These are phyloP conservation scores for Indicator maculatus DNA, from an alignment of 2,113 vertebrate species.

Conservation along the genomic window DNA sequence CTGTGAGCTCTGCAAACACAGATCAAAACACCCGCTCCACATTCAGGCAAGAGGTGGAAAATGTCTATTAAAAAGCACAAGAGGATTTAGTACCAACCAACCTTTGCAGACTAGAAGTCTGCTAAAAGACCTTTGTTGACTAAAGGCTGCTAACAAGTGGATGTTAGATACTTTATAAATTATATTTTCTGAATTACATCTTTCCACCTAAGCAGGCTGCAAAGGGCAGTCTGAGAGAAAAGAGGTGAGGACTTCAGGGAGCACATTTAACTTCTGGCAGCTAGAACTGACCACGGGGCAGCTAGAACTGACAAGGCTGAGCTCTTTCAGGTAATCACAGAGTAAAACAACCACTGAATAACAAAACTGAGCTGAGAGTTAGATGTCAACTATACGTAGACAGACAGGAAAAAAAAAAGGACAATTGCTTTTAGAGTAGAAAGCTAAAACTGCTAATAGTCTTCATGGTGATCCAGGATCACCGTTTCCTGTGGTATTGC, in stretches of 20 bases:
- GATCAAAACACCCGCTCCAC: rapidly evolving
- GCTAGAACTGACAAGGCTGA: no score
- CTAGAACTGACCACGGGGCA: rapidly evolving
- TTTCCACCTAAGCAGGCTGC: not conserved
- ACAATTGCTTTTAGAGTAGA: not conserved
- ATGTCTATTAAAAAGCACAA: not conserved
- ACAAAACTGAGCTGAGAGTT: not conserved
- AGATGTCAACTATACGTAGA: not conserved
- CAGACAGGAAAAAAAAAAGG: not conserved
- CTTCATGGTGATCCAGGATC: not conserved
- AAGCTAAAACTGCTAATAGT: not conserved
- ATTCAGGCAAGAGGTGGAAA: not conserved
- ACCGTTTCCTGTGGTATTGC: not conserved
- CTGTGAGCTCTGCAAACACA: not conserved
- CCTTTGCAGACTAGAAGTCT: not conserved
- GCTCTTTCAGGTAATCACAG: not conserved
- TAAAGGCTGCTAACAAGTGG: not conserved
- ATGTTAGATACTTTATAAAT: not conserved
- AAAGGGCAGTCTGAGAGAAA: not conserved
- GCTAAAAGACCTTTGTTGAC: not conserved
- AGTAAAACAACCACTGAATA: not conserved
- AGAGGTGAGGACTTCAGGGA: not conserved
- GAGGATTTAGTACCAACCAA: not conserved
- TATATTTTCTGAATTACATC: not conserved
- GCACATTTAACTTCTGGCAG: not conserved